These are phyloP conservation scores for Prochilodus magdalenae DNA, from an alignment of 2,113 vertebrate species.

Conservation along the genomic window DNA sequence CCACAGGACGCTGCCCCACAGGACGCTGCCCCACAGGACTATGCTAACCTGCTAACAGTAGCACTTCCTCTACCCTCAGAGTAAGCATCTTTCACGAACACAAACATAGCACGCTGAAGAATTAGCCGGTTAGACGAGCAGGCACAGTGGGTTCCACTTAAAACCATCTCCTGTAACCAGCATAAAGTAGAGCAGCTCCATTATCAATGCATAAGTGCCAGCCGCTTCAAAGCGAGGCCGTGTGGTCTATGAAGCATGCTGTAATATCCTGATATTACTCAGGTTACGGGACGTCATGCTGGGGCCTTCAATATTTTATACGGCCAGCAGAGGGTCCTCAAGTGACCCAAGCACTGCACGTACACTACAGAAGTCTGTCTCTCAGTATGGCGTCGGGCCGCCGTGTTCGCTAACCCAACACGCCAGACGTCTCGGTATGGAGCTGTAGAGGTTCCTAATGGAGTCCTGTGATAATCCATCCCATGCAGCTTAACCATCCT, in stretches of 20 bases:
- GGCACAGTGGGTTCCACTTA: not conserved
- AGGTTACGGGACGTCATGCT: not conserved
- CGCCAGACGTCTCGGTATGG: too few relatives aligned
- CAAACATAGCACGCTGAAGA: not conserved
- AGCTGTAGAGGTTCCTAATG: too few relatives aligned
- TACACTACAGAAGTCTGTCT: too few relatives aligned
- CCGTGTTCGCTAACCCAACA: too few relatives aligned
- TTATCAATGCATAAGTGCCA: not conserved
- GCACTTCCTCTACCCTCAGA: not conserved
- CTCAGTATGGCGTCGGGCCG: too few relatives aligned
- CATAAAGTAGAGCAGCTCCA: not conserved
- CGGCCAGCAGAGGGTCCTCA: not conserved
- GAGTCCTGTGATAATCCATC: too few relatives aligned
- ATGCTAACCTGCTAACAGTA: too few relatives aligned
- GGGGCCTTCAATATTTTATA: constrained; percentile 1
- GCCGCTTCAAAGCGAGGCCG: not conserved
- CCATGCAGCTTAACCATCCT: too few relatives aligned
- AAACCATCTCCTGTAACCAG: not conserved
- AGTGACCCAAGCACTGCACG: too few relatives aligned
- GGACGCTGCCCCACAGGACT: too few relatives aligned
- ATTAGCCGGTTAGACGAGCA: not conserved
- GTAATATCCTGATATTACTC: not conserved
- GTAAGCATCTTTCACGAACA: not conserved
- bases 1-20: too few relatives aligned
- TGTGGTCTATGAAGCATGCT: not conserved